Evolutionary conservation across 2,888 invertebrate species (phyloP), one percentile per base, ranked within the genome.

Genomic region (Mesochorus sp.): DNA sequence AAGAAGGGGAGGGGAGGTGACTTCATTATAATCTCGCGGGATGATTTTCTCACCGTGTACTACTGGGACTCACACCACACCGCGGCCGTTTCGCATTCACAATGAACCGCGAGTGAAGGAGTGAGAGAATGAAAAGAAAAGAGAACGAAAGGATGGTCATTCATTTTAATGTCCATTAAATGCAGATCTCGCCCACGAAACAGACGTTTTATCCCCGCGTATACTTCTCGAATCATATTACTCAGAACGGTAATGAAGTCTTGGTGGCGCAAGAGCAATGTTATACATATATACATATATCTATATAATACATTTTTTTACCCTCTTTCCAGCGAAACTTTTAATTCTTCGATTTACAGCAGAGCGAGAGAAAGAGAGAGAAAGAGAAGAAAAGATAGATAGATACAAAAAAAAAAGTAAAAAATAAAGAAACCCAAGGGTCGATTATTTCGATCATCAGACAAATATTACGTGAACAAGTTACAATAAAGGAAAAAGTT

Each of bases 141-240:
- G 26, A 21, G 59, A 34, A 5, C 26, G 26, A 19, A 39, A 53
- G 53, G 86, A 87, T 88, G 88, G 89, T 89, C 89, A 90, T 90
- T 89, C 88, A 89, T 90, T 90, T 89, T 89, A 89, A 90, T 90
- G 89, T 90, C 88, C 88, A 88, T 88, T 90, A 89, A 89, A 89
- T 90, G 88, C 86, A 89, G 88, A 89, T 89, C 86, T 88, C 86
- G n/a, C n/a, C 87, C 83, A 81, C 84, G 87, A 85, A 87, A 86
- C 88, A 86, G 88, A 86, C 88, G 88, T 89, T 89, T 88, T 70
- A 59, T 59, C 86, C 85, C 86, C n/a, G n/a, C 87, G 85, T 85
- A 88, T 85, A 88, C 87, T 88, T 87, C 51, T 62, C 87, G 87
- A 89, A 86, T 87, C 88, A 87, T 88, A 89, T 87, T 86, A 86